These are phyloP conservation scores for Hycleus cichorii DNA, from an alignment of 1,140 invertebrate species.

Conservation along the genomic window DNA sequence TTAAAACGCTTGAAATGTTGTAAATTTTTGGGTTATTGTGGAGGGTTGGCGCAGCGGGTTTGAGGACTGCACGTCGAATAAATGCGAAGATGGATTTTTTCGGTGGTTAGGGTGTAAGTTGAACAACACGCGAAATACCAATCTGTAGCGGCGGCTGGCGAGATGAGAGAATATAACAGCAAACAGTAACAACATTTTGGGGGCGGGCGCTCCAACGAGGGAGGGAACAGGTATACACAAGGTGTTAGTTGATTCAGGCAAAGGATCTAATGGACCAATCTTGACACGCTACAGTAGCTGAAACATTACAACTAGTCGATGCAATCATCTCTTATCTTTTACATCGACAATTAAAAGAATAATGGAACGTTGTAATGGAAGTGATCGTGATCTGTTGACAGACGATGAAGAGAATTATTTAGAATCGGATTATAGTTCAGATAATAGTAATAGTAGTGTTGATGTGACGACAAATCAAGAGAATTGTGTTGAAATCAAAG, in stretches of 20 bases:
- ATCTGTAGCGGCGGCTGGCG: constrained; percentile 32
- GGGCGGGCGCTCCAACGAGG: constrained; percentile 22
- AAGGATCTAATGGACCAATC: constrained; percentile 28
- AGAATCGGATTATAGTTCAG: constrained; percentile 13
- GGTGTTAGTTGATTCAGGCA: constrained; percentile 32
- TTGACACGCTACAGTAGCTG: constrained; percentile 22
- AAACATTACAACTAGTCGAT: constrained; percentile 14
- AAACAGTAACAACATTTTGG: constrained; percentile 3
- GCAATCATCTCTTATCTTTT: constrained; percentile 13
- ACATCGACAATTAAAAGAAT: constrained; percentile 2
- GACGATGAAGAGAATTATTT: constrained; percentile 3
- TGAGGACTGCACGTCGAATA: constrained; percentile 25
- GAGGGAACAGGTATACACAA: constrained; percentile 19
- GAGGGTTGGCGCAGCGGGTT: background rate
- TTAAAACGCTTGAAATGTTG: too few species aligned
- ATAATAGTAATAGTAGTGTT: constrained; percentile 26
- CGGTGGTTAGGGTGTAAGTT: constrained; percentile 20
- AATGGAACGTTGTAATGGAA: constrained; percentile 6
- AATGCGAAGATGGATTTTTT: constrained; percentile 34
- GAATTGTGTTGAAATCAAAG: constrained; percentile 22
- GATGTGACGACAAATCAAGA: constrained; percentile 18
- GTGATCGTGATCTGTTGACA: constrained; percentile 8
- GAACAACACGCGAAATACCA: constrained; percentile 38
- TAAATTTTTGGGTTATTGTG: too few species aligned
- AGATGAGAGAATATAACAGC: constrained; percentile 18